Base-by-base conservation (phyloP, 2,888 invertebrate species). In the Troilus luridus region DNA sequence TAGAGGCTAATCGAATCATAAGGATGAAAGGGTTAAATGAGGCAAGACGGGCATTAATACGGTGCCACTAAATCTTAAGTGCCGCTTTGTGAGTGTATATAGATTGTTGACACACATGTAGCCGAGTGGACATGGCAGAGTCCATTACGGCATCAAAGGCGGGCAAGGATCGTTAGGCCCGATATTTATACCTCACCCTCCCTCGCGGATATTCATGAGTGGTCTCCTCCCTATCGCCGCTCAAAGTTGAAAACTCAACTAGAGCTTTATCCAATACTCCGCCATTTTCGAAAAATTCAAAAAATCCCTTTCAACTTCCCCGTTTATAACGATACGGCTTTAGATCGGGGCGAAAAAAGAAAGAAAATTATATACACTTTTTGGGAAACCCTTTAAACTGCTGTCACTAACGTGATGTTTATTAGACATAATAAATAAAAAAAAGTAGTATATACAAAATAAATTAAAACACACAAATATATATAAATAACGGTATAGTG, bases 111-210 rank as follows among this genome's bases (percentile, higher is more conserved):
- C 85, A 58, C 56, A 58, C 85, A 58, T 58, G 85, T 85, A 41
- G 56, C 56, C 56, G 56, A 56, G 21, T 85, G 85, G 85, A 56
- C 85, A 58, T 56, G n/a, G 54, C 54, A 7, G 85, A 56, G 85
- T 85, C 85, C 85, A 85, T 85, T 85, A 85, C 56, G 12, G 56
- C 85, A 58, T 85, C 85, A 85, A 85, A 85, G 85, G 85, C 54
- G 85, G 85, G 17, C 85, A 85, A 85, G 85, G 85, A 54, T 85
- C 85, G 85, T 85, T 85, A 85, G 85, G 56, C 56, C 56, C 7
- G 56, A 85, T 85, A 85, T 85, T 85, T 58, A 85, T 85, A 56
- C 85, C 85, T 56, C 56, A 14, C 21, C 56, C 54, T 11, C n/a
- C 56, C 17, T 56, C 56, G 85, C 56, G 56, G 54, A 6, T 85